phyloP scores from a whole-genome alignment of 2,797 vertebrate genomes.

The Sebastes glaucus region DNA sequence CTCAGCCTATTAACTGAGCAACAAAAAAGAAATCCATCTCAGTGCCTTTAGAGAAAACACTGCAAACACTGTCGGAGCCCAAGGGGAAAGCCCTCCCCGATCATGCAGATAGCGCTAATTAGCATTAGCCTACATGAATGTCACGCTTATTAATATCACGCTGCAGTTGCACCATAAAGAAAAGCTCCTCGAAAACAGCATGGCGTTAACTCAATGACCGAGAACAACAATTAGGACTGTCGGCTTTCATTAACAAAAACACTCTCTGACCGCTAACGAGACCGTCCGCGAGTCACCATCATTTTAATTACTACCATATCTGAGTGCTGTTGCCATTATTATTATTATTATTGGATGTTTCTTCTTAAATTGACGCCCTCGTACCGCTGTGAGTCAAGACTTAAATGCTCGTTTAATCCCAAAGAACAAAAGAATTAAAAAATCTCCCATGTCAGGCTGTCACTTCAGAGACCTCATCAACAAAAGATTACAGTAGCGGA shows the following conservation, averaged over 20 bases:
- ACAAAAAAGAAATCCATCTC: background rate
- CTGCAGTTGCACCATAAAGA: constrained; percentile 25
- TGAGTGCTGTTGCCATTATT: background rate
- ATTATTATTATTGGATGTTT: background rate
- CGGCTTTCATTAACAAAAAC: constrained; percentile 47
- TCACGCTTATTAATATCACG: constrained; percentile 35
- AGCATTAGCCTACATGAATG: constrained; percentile 36
- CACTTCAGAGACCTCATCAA: constrained; percentile 42
- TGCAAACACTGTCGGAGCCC: constrained; percentile 9
- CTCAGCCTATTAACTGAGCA: background rate
- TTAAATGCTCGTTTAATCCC: background rate
- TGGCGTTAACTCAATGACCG: constrained; percentile 26
- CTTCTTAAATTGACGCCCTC: background rate
- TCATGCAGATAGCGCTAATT: constrained; percentile 48
- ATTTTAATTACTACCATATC: constrained; percentile 7
- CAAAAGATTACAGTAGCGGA: constrained; percentile 48
- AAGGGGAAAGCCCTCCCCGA: constrained; percentile 15
- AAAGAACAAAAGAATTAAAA: constrained; percentile 23
- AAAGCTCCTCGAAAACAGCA: constrained; percentile 32
- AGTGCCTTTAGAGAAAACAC: constrained; percentile 9
- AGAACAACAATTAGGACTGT: constrained; percentile 45
- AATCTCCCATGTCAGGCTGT: background rate
- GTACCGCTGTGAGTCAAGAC: background rate
- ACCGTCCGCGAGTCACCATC: background rate
- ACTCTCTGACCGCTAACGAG: constrained; percentile 18